These are phyloP conservation scores for Tringa solitaria DNA, from an alignment of 2,113 vertebrate genomes.

Conservation along the genomic window DNA sequence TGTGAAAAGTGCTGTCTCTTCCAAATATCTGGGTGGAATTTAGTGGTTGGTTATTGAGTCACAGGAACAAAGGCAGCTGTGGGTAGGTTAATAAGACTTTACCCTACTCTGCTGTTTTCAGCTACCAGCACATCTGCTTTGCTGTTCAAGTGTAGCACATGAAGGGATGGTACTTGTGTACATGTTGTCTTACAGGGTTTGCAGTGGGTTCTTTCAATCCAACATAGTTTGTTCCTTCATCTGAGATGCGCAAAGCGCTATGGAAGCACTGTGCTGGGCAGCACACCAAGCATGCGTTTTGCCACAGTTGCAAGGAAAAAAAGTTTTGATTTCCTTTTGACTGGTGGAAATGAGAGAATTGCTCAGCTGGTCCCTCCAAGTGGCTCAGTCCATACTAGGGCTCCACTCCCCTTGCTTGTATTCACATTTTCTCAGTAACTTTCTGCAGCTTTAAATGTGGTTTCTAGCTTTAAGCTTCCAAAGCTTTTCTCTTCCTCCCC, in stretches of 20 bases:
- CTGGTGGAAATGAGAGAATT: neutral
- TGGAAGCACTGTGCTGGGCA: neutral
- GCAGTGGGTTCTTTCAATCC: neutral
- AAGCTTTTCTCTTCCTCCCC: neutral
- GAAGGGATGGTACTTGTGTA: neutral
- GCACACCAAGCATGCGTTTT: neutral
- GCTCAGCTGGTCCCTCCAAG: neutral
- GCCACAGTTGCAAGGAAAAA: neutral
- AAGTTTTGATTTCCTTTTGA: neutral
- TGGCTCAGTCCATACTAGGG: neutral
- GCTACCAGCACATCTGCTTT: neutral
- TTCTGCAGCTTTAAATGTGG: neutral
- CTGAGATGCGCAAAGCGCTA: neutral
- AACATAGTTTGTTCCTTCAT: neutral
- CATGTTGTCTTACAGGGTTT: neutral
- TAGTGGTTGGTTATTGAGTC: neutral
- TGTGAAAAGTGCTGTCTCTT: neutral
- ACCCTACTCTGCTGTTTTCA: neutral
- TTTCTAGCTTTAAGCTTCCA: neutral
- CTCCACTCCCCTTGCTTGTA: neutral
- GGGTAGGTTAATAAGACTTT: neutral
- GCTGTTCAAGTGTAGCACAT: neutral
- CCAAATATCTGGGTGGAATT: neutral
- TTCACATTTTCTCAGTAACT: neutral
- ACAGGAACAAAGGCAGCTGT: neutral